Percentiles rank a stretch among this genome's conserved stretches.
phyloP scores from a whole-genome alignment of 2,888 invertebrate genomes.

The Uropetala carovei region DNA sequence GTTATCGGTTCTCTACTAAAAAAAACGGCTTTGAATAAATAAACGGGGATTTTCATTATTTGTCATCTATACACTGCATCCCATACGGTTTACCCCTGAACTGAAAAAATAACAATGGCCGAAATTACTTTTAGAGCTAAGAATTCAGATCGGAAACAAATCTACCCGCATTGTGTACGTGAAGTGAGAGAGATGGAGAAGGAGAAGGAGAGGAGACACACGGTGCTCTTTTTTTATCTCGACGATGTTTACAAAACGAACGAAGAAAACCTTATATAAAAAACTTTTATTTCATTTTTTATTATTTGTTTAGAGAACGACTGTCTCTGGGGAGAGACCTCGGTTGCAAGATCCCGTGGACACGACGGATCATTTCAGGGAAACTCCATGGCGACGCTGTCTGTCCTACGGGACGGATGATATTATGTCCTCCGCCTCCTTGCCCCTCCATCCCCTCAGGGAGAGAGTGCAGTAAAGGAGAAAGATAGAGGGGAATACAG shows the following conservation, averaged over 20 bases:
- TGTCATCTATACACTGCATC: no score
- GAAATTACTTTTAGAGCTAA: no score
- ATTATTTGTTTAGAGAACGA: background rate
- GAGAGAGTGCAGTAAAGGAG: background rate
- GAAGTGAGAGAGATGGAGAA: no score
- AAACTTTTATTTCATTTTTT: background rate
- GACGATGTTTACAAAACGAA: background rate
- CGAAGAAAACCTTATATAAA: background rate
- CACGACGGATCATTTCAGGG: slow-evolving; percentile 1
- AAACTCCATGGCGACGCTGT: slow-evolving; percentile 3
- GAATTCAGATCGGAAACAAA: no score
- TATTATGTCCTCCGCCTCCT: background rate
- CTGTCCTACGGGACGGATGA: slow-evolving; percentile 46
- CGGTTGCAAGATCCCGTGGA: slow-evolving; percentile 30
- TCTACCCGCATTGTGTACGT: no score
- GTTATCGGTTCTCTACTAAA: no score
- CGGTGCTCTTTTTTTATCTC: background rate
- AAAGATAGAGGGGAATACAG: background rate
- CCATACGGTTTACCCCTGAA: no score
- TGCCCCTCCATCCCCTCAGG: background rate
- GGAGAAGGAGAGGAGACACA: no score
- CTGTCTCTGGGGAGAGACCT: background rate
- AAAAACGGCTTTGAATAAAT: no score
- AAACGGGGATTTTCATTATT: no score
- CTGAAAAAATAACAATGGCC: no score